Conservation (phyloP, 2,888 invertebrate species). For the Conus canariensis region DNA sequence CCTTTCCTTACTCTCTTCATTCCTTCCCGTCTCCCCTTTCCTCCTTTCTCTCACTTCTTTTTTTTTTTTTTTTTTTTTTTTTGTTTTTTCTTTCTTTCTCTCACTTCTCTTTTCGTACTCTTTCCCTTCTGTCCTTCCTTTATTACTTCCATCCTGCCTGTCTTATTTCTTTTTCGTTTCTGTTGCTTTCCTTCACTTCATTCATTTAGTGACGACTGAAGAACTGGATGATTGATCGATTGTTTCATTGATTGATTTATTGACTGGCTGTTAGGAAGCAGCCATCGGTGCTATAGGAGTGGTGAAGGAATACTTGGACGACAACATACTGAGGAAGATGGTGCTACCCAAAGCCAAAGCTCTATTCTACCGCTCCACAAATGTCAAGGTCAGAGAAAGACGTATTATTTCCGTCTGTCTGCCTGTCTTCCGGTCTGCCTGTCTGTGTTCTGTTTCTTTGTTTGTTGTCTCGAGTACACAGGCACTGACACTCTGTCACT, state of each 20-base stretch:
- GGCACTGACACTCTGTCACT: too few species aligned
- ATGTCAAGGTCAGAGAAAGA: conserved; percentile 68
- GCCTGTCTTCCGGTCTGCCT: background rate
- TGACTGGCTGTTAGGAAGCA: conserved; percentile 85
- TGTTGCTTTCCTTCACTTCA: too few species aligned
- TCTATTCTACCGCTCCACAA: conserved; percentile 82
- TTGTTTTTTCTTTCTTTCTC: too few species aligned
- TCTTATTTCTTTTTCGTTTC: too few species aligned
- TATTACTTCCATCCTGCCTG: too few species aligned
- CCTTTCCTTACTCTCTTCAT: too few species aligned
- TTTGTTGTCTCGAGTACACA: background rate
- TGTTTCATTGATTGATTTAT: background rate
- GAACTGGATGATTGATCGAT: background rate
- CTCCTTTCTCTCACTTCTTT: too few species aligned
- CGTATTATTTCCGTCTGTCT: background rate
- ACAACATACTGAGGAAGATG: conserved; percentile 88
- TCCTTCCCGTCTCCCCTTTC: too few species aligned
- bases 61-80: too few species aligned
- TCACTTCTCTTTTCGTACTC: too few species aligned
- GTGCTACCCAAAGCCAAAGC: conserved; percentile 90
- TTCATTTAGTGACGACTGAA: too few species aligned
- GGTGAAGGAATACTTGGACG: conserved; percentile 90
- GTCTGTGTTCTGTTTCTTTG: background rate
- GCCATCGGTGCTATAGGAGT: conserved; percentile 91
- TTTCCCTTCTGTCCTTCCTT: too few species aligned